Evolutionary conservation across 2,888 invertebrate genomes (phyloP), one percentile per base, ranked within the genome.

Genomic region (Aleiodes alternator): DNA sequence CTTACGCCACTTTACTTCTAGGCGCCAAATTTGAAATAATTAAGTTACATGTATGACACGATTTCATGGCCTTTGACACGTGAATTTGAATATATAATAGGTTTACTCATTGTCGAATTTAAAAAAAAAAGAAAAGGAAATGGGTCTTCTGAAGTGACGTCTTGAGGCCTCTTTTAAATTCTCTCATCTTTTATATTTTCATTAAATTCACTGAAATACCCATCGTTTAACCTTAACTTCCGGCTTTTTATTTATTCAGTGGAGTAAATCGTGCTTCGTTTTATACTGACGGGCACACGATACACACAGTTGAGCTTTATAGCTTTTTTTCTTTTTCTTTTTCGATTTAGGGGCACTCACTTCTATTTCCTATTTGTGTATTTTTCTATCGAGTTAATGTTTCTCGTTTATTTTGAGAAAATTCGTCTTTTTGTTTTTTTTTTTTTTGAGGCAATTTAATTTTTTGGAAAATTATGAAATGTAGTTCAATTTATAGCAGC

Each of bases 221-320:
- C 53, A 51, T 69, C 69, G 34, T 55, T 70, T 70, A 70, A 70
- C 70, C 70, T 70, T 70, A 3, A n/a, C 43, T 56, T 56, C 70
- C 69, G 34, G 53, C 53, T 9, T 31, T 23, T 70, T 55, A 70
- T 34, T 70, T 70, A 70, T 70, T 57, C 56, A n/a, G 14, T 11
- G 53, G 11, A n/a, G 53, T 53, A 43, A 43, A 43, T 43, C 43
- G 43, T 8, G 11, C 43, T 43, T 23, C 23, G 7, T 43, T 43
- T 43, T 9, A 43, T 43, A 43, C 43, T 43, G 43, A 43, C 43
- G 11, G 11, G 9, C 9, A 43, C 43, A 34, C 34, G 34, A 34
- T 23, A 23, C 8, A 38, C 8, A 8, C 38, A 38, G 38, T 38
- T 38, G 38, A 38, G 38, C 8, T 43, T 43, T 16, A 55, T 55